Conservation (phyloP, 2,797 vertebrate species). For the Eulemur rubriventer region DNA sequence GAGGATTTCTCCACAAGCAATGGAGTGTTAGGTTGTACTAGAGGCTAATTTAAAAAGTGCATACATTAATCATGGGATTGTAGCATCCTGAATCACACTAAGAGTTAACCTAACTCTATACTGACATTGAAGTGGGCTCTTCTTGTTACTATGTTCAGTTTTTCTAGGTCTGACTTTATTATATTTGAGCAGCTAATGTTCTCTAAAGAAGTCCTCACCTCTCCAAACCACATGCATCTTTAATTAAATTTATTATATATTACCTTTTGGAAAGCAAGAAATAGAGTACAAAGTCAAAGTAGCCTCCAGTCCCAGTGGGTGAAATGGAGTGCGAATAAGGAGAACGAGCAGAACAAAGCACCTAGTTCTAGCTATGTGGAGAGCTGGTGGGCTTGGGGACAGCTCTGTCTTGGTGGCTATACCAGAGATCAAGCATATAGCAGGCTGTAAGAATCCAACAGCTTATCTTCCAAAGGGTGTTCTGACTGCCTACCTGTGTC, state of each 20-base stretch:
- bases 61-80: background rate
- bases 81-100: background rate
- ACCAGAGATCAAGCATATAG: background rate
- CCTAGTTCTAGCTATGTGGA: background rate
- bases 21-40: background rate
- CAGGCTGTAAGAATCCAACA: background rate
- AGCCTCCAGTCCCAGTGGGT: background rate
- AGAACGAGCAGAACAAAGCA: background rate
- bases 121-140: background rate
- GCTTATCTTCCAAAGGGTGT: background rate
- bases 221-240: background rate
- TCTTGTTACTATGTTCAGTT: background rate
- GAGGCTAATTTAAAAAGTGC: background rate
- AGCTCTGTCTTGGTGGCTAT: background rate
- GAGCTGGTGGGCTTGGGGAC: background rate
- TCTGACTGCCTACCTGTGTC: background rate
- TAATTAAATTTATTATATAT: slow-evolving; percentile 6
- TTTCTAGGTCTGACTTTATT: background rate
- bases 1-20: background rate
- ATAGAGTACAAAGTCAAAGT: background rate
- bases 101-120: background rate
- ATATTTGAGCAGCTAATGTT: background rate
- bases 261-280: slow-evolving; percentile 28
- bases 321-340: background rate
- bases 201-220: background rate